phyloP scores from a whole-genome alignment of 2,113 vertebrate genomes.

The Dasyornis broadbenti region DNA sequence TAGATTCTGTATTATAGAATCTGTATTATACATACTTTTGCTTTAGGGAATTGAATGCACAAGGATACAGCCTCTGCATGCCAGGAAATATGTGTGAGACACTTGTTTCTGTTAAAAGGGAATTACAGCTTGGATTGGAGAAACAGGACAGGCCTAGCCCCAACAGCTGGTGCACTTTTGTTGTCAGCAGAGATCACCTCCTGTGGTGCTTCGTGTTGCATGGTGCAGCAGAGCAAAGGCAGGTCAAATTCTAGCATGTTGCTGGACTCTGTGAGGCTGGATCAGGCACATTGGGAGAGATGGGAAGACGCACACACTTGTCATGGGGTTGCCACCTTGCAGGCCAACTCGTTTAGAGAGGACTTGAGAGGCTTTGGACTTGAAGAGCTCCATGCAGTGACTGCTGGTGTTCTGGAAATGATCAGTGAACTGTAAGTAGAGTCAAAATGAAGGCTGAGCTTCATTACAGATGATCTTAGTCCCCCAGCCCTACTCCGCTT shows the following conservation, averaged over 20 bases:
- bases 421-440: not conserved
- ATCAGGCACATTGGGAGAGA: too few relatives aligned
- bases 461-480: not conserved
- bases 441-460: not conserved
- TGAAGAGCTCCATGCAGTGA: not conserved
- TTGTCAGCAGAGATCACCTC: not conserved
- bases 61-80: not conserved
- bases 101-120: not conserved
- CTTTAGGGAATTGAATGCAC: not conserved
- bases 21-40: not conserved
- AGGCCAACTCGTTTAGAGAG: not conserved
- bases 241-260: not conserved
- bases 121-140: not conserved
- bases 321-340: not conserved
- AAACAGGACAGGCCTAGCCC: not conserved
- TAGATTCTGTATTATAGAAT: not conserved
- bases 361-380: not conserved
- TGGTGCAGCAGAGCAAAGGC: not conserved
- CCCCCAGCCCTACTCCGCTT: not conserved
- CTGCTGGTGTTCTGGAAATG: not conserved
- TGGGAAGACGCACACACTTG: rapidly evolving
- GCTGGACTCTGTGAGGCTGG: not conserved
- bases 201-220: rapidly evolving
- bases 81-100: not conserved
- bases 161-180: not conserved